phyloP scores from a whole-genome alignment of 2,888 invertebrate genomes.

The Zaprionus bogoriensis region DNA sequence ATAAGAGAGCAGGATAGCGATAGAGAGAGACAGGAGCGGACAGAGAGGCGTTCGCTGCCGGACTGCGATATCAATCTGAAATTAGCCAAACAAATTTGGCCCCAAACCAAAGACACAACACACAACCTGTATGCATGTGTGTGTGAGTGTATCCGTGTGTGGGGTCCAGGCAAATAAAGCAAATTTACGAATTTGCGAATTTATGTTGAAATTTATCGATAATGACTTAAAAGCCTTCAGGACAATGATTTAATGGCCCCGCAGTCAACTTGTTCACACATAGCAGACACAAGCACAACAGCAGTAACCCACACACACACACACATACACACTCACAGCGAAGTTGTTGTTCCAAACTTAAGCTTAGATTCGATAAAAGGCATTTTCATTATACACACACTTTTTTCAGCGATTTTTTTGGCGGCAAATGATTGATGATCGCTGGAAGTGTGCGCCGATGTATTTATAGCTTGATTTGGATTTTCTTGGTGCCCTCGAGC shows the following conservation, averaged over 20 bases:
- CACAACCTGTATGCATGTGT: slow-evolving; percentile 9
- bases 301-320: slow-evolving; percentile 11
- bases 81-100: slow-evolving; percentile 71
- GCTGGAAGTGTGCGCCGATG: slow-evolving; percentile 75
- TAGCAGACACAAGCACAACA: slow-evolving; percentile 34
- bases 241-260: slow-evolving; percentile 82
- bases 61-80: slow-evolving; percentile 45
- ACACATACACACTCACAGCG: slow-evolving; percentile 31
- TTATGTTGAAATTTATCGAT: slow-evolving; percentile 83
- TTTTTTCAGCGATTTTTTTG: slow-evolving; percentile 20
- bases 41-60: slow-evolving; percentile 14
- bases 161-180: slow-evolving; percentile 70
- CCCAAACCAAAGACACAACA: slow-evolving; percentile 31
- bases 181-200: slow-evolving; percentile 80
- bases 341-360: slow-evolving; percentile 74
- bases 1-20: background rate
- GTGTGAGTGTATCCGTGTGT: slow-evolving; percentile 31
- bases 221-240: slow-evolving; percentile 83
- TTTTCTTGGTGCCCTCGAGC: slow-evolving; percentile 16
- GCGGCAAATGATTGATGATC: slow-evolving; percentile 74
- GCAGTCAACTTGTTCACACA: slow-evolving; percentile 58
- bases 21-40: background rate
- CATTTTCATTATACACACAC: slow-evolving; percentile 48
- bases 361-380: slow-evolving; percentile 75
- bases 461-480: slow-evolving; percentile 74